phyloP scores from a whole-genome alignment of 2,113 vertebrate genomes.

The Odocoileus virginianus region DNA sequence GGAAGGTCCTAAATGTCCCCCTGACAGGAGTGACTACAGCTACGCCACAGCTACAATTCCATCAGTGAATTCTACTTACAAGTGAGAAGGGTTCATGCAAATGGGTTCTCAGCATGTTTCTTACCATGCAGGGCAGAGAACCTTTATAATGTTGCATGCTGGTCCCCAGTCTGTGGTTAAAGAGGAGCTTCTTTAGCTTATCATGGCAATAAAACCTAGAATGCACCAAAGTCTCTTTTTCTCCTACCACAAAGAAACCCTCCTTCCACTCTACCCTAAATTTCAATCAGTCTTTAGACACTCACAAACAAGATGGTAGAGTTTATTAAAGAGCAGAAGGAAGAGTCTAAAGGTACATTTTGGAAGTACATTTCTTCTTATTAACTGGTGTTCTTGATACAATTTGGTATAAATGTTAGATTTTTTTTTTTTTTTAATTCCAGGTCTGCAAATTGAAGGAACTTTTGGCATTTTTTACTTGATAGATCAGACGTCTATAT shows the following conservation, averaged over 20 bases:
- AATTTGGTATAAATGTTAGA: background rate
- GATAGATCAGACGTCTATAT: background rate
- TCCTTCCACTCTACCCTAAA: background rate
- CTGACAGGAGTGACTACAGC: conserved; percentile 64
- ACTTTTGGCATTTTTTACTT: background rate
- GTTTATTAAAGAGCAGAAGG: background rate
- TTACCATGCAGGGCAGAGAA: conserved; percentile 83
- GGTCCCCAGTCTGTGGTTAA: conserved; percentile 73
- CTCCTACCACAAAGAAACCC: background rate
- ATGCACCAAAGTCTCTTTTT: background rate
- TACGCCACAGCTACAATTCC: conserved; percentile 51
- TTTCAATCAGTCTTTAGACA: background rate
- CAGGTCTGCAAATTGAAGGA: background rate
- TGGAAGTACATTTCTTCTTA: background rate
- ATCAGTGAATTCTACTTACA: conserved; percentile 62
- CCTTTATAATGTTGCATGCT: conserved; percentile 76
- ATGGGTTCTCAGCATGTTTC: conserved; percentile 76
- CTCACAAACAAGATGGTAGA: background rate
- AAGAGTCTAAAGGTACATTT: background rate
- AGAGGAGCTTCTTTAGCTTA: conserved; percentile 48
- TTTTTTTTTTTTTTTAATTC: background rate
- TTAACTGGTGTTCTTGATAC: background rate
- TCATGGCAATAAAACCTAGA: background rate
- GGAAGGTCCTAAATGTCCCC: conserved; percentile 58
- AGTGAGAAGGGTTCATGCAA: conserved; percentile 79